These are phyloP conservation scores for Meteorus colon DNA, from an alignment of 2,888 invertebrate genomes.

Conservation along the genomic window DNA sequence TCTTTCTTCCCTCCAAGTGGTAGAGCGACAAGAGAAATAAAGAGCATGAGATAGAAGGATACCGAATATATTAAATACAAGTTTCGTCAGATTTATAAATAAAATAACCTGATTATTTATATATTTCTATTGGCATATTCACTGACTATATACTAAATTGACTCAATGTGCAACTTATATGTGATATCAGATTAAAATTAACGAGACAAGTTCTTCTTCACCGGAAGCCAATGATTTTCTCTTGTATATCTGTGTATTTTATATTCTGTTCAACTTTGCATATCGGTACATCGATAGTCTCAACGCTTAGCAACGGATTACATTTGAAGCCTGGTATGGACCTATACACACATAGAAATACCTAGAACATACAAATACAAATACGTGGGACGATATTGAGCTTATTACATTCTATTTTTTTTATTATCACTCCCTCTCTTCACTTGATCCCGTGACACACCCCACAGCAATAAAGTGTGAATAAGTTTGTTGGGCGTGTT, in stretches of 20 bases:
- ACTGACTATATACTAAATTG: not conserved
- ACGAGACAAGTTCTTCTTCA: conserved; percentile 33
- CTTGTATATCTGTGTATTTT: conserved; percentile 19
- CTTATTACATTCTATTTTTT: conserved; percentile 15
- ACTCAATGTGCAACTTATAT: not conserved
- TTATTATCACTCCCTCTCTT: conserved; percentile 19
- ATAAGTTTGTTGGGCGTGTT: conserved; percentile 12
- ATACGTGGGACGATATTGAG: conserved; percentile 21
- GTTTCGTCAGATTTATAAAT: conserved; percentile 4
- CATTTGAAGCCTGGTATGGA: conserved; percentile 26
- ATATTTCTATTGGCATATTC: conserved; percentile 21
- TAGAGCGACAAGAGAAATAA: not conserved
- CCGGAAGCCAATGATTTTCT: conserved; percentile 41
- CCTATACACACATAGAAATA: conserved; percentile 2
- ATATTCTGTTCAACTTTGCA: conserved; percentile 36
- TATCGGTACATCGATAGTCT: conserved; percentile 46
- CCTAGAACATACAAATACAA: conserved; percentile 11
- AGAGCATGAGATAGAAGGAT: not conserved
- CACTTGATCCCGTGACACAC: conserved; percentile 11
- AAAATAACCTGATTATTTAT: conserved; percentile 17
- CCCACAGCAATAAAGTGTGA: conserved; percentile 27
- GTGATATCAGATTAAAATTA: conserved; percentile 32
- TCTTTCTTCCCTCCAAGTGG: too few relatives aligned
- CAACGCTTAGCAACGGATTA: conserved; percentile 45
- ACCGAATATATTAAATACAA: conserved; percentile 20